Base-by-base conservation (phyloP, 1,140 invertebrate species). In the Ridgeia piscesae region DNA sequence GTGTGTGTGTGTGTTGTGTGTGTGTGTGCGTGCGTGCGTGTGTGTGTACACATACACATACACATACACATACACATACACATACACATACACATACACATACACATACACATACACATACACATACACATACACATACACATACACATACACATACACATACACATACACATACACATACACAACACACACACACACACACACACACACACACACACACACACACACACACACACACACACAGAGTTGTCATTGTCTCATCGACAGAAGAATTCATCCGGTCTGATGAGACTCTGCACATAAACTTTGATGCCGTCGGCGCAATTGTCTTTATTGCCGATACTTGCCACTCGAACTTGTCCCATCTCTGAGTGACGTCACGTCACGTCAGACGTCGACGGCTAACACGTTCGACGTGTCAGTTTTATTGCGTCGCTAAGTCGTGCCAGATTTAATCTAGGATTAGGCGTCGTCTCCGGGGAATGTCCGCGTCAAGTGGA, bases 351-450 rank as follows among this genome's bases (percentile, higher is more conserved):
- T 77, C 58, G 27, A 77, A 77, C 6, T 14, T 1, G 17, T 77
- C 58, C 58, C 58, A 77, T 77, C 42, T 42, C 4, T 6, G 42
- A 42, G 42, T 42, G 42, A 42, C 42, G 42, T 42, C 58, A 77
- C n/a, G n/a, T n/a, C n/a, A 77, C 58, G 58, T 77, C 58, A 77
- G 27, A 17, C 58, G 58, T 77, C 58, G 58, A 77, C 27, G 58
- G 8, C 58, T 31, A 17, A 21, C 58, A 21, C 58, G 58, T 31
- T 77, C 14, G 11, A 77, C 58, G 58, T 31, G 58, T 77, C 58
- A 77, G 58, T 77, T 77, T 77, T 77, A 77, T 77, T 77, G 58
- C 58, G 58, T 31, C 58, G 58, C 58, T 77, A 77, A 77, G 58
- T 77, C 58, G 58, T 77, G 58, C 58, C 58, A 77, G 58, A 77